phyloP scores from a whole-genome alignment of 2,888 invertebrate genomes.

The Zygogramma bicolorata region DNA sequence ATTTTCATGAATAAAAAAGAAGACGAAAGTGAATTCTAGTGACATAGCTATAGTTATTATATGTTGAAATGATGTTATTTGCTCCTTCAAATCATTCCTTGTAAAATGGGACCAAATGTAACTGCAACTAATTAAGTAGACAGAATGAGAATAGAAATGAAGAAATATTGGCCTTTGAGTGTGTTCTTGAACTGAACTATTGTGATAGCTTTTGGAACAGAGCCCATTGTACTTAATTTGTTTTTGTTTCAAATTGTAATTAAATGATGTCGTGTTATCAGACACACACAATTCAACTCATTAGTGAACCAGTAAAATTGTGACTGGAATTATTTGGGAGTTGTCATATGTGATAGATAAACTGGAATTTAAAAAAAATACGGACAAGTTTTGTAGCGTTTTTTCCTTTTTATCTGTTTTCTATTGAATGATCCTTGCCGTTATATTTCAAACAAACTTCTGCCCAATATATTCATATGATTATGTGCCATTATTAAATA shows the following conservation, averaged over 20 bases:
- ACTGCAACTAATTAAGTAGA: no score
- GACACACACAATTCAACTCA: no score
- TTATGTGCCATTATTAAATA: not conserved
- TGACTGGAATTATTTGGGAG: no score
- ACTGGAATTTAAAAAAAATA: no score
- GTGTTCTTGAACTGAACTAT: not conserved
- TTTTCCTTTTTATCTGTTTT: no score
- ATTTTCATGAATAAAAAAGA: slow-evolving; percentile 37
- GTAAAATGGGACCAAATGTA: not conserved
- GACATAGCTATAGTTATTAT: not conserved
- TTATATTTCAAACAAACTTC: not conserved
- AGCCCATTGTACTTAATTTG: not conserved
- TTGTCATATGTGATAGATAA: no score
- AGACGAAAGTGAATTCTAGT: slow-evolving; percentile 46
- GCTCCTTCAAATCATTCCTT: not conserved
- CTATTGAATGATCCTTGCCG: no score
- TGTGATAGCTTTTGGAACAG: not conserved
- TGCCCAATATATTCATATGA: not conserved
- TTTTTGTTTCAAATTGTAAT: not conserved
- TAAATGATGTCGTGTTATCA: no score
- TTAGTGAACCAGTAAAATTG: no score
- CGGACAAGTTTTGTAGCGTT: no score
- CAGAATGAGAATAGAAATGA: no score
- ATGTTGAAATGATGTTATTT: not conserved
- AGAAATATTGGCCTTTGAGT: no score